Evolutionary conservation across 2,797 vertebrate genomes (phyloP).

Genomic region (Holocentrus rufus): DNA sequence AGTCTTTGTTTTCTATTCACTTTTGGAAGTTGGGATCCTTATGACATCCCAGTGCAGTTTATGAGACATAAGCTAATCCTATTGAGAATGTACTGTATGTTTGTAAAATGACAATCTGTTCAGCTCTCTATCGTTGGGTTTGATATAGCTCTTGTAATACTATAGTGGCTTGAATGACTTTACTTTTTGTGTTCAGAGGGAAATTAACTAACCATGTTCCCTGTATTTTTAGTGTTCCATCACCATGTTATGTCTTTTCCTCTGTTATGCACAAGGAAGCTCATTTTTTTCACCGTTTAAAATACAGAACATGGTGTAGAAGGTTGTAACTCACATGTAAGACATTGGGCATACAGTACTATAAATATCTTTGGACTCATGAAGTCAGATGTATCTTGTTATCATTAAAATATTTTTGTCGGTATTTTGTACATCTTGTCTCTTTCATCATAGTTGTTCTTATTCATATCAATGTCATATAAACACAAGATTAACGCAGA

Average conservation of each 20-base stretch:
- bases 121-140: slow-evolving; percentile 72
- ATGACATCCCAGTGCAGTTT: slow-evolving; percentile 66
- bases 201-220: slow-evolving; percentile 72
- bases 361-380: slow-evolving; percentile 67
- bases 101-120: slow-evolving; percentile 79
- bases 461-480: background rate
- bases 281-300: slow-evolving; percentile 38
- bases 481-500: too few relatives aligned
- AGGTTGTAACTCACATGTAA: slow-evolving; percentile 68
- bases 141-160: slow-evolving; percentile 74
- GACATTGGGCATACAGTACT: slow-evolving; percentile 64
- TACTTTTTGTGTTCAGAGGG: slow-evolving; percentile 67
- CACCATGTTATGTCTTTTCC: slow-evolving; percentile 47
- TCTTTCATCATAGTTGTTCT: slow-evolving; percentile 46
- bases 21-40: slow-evolving; percentile 76
- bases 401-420: slow-evolving; percentile 80
- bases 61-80: slow-evolving; percentile 79
- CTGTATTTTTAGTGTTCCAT: slow-evolving; percentile 62
- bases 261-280: slow-evolving; percentile 65
- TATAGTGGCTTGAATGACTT: slow-evolving; percentile 74
- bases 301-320: slow-evolving; percentile 60
- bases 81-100: slow-evolving; percentile 82
- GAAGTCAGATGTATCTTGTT: slow-evolving; percentile 76
- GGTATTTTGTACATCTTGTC: slow-evolving; percentile 69
- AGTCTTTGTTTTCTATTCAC: slow-evolving; percentile 46